Base-by-base conservation (phyloP, 2,797 vertebrate species). In the Chelmon rostratus region DNA sequence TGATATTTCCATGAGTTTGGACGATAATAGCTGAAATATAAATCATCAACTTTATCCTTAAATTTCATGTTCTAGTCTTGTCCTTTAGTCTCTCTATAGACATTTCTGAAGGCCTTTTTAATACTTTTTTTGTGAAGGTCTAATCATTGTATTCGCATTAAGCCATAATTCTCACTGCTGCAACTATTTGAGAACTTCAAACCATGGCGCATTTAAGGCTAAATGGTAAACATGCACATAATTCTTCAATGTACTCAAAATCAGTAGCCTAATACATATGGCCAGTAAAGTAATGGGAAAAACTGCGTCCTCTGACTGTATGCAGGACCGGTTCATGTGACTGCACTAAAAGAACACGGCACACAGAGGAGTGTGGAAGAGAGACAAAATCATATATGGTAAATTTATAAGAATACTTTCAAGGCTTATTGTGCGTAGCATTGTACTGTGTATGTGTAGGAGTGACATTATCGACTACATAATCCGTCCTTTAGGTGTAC, bases 401-500 rank as follows among this genome's bases (percentile, higher is more conserved):
- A 35, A 68, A 83, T 81, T 23, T 56, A 63, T 56, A 78, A 82
- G 21, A 54, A 62, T 37, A 81, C 56, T 66, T 83, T 73, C 18
- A 67, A 42, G 66, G 72, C 44, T 78, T 78, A 76, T 66, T 79
- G 57, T 75, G 68, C 2, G 18, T 77, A 46, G 61, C 56, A 74
- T 84, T 90, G 80, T 88, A 83, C 64, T 79, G 73, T 82, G 73
- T 77, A 71, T 72, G 77, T 74, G 81, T 79, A 75, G 67, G 74
- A 85, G 85, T 82, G 82, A 85, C 79, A 85, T 88, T 91, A 93
- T 91, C 58, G 88, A 93, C 86, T 88, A 68, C 73, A 85, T 93
- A 89, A 92, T 91, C 91, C 86, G 35, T 87, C 65, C 82, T 93
- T 91, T 85, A 81, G 79, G 81, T 91, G 72, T 88, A 90, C 84